These are phyloP conservation scores for Fistularia commersonii DNA, from an alignment of 2,797 vertebrate genomes.

Conservation along the genomic window DNA sequence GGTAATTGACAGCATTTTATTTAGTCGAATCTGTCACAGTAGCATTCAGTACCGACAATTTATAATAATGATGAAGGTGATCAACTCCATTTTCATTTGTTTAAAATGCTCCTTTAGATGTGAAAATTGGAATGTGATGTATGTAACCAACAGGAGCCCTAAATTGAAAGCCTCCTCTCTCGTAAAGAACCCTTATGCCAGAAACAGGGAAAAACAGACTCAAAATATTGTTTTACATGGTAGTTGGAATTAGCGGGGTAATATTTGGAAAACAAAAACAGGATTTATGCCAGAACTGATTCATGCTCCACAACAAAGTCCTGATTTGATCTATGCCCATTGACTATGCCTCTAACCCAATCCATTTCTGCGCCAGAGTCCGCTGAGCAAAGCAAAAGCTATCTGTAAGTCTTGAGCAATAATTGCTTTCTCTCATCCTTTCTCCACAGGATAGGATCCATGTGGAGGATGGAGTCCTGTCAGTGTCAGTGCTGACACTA, in stretches of 20 bases:
- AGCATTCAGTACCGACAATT: too few species aligned
- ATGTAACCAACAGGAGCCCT: not conserved
- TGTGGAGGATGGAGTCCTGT: conserved; percentile 88
- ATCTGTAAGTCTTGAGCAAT: conserved; percentile 33
- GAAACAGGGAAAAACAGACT: not conserved
- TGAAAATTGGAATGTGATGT: too few species aligned
- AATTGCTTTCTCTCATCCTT: conserved; percentile 50
- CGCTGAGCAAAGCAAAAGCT: conserved; percentile 33
- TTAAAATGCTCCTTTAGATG: too few species aligned
- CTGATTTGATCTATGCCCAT: conserved; percentile 34
- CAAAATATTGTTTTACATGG: conserved; percentile 2
- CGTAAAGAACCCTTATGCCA: not conserved
- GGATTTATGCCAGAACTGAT: conserved; percentile 19
- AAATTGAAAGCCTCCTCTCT: not conserved
- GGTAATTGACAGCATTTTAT: too few species aligned
- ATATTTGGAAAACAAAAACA: conserved; percentile 14
- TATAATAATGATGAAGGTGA: too few species aligned
- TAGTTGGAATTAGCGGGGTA: not conserved
- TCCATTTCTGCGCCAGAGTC: conserved; percentile 16
- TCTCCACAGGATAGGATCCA: conserved; percentile 86
- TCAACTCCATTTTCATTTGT: too few species aligned
- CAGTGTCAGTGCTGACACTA: conserved; percentile 83
- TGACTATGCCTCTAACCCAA: conserved; percentile 27
- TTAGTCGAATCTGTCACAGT: too few species aligned
- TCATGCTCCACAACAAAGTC: conserved; percentile 23